A percentile compares a stretch with the other conserved stretches of the same genome.
These are phyloP conservation scores for Tangara arthus DNA, from an alignment of 2,797 vertebrate genomes.

Conservation along the genomic window DNA sequence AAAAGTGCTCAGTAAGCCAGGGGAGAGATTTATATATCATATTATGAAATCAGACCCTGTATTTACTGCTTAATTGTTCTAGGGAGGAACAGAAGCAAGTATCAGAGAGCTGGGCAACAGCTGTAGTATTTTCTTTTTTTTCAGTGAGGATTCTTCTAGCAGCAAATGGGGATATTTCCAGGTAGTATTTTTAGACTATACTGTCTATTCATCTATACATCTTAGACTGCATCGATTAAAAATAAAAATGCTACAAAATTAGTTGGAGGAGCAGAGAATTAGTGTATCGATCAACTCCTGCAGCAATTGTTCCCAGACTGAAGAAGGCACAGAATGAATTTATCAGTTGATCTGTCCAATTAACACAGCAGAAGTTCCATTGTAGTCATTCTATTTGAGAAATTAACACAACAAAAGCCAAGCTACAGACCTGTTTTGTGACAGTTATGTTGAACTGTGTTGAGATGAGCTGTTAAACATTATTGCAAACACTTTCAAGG, in stretches of 20 bases:
- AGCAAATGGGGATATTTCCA: neutral
- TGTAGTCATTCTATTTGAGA: neutral
- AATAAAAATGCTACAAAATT: neutral
- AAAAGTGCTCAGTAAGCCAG: neutral
- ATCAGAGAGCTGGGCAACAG: neutral
- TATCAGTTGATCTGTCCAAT: neutral
- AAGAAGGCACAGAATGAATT: neutral
- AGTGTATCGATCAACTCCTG: neutral
- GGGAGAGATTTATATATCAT: neutral
- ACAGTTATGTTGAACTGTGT: neutral
- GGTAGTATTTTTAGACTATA: neutral
- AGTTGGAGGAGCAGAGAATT: neutral
- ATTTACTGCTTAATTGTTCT: neutral
- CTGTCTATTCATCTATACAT: neutral
- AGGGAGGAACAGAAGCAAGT: neutral
- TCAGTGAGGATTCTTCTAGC: neutral
- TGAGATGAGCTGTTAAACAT: neutral
- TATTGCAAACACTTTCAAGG: neutral
- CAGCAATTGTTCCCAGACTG: neutral
- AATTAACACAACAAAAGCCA: neutral
- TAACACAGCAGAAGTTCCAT: neutral
- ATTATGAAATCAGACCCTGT: neutral
- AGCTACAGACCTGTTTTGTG: neutral
- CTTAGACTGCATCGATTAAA: neutral
- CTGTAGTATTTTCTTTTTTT: neutral